A percentile compares a stretch with the other conserved stretches of the same genome.
phyloP scores from a whole-genome alignment of 1,140 invertebrate species.

The Plectrocnemia conspersa region DNA sequence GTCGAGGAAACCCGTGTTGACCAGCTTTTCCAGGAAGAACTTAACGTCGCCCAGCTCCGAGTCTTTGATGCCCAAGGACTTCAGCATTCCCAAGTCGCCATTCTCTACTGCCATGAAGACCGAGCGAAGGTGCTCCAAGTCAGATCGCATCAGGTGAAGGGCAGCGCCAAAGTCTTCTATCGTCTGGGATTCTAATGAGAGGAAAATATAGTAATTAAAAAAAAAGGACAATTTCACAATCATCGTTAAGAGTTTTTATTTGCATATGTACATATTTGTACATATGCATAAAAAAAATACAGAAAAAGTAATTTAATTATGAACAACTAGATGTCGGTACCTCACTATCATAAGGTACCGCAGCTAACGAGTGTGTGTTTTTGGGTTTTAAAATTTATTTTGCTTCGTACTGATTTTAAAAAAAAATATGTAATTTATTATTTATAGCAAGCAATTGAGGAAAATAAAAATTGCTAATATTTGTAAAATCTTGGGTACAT shows the following conservation, averaged over 20 bases:
- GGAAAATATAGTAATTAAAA: conserved; percentile 14
- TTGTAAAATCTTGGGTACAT: too few relatives aligned
- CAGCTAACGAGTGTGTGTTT: too few relatives aligned
- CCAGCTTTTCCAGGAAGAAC: conserved; percentile 94
- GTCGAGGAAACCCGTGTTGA: conserved; percentile 94
- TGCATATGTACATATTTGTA: conserved; percentile 7
- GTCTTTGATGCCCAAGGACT: conserved; percentile 90
- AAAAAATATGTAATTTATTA: too few relatives aligned
- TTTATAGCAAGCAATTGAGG: too few relatives aligned
- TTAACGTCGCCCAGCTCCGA: conserved; percentile 95
- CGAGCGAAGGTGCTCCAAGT: conserved; percentile 86
- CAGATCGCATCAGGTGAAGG: conserved; percentile 78
- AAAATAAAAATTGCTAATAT: too few relatives aligned
- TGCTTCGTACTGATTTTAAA: too few relatives aligned
- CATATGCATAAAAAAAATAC: conserved; percentile 1
- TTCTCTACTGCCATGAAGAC: conserved; percentile 97
- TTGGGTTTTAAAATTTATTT: too few relatives aligned
- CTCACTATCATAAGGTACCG: too few relatives aligned
- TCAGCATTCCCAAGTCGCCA: conserved; percentile 88
- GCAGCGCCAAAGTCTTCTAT: conserved; percentile 90
- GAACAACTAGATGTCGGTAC: too few relatives aligned
- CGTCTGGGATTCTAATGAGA: conserved; percentile 83
- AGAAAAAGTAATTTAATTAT: neutral
- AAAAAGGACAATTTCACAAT: neutral
- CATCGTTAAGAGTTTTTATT: neutral